Base-by-base conservation (phyloP, 2,797 vertebrate genomes). In the Dicrostonyx torquatus region DNA sequence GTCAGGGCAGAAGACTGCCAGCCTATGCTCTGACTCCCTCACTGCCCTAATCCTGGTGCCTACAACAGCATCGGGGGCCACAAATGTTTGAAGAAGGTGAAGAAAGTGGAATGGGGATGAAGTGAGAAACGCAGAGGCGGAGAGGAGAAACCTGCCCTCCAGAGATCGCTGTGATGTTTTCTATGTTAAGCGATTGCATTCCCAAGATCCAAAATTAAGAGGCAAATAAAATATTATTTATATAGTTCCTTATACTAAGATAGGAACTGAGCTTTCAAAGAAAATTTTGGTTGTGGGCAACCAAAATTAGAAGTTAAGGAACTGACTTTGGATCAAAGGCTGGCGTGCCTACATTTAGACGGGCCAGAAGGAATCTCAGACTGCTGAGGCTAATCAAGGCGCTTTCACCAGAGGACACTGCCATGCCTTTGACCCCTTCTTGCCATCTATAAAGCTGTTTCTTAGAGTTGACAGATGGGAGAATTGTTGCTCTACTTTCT, bases 191-290 rank as follows among this genome's bases (percentile, higher is more conserved):
- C 50, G 26, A 87, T 9, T 83, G 92, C 7, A 34, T 92, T 86
- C 40, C 11, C 17, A 64, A 78, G 68, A 90, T 68, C 58, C 68
- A 34, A 55, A 92, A 76, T 64, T 85, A 64, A 73, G 45, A 86
- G 72, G 43, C 88, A 9, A 43, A 34, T 73, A 18, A 11, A 58
- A 48, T 72, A 50, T 68, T 94, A 45, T 9, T 76, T 37, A 4
- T 17, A 20, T 95, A 68, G 75, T 84, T 94, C 60, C 70, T 89
- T 90, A 75, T 58, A 45, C 20, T 68, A 82, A 80, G 78, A 31
- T n/a, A 89, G 92, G 76, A 85, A 96, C 75, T 89, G 15, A 29
- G 37, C 89, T 80, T 82, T 73, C 20, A 89, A 5, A 60, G 55
- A 95, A 31, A 58, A 48, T 37, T 92, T 87, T 85, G 45, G 89